Conservation (phyloP, 2,113 vertebrate genomes). For the Nettapus auritus region DNA sequence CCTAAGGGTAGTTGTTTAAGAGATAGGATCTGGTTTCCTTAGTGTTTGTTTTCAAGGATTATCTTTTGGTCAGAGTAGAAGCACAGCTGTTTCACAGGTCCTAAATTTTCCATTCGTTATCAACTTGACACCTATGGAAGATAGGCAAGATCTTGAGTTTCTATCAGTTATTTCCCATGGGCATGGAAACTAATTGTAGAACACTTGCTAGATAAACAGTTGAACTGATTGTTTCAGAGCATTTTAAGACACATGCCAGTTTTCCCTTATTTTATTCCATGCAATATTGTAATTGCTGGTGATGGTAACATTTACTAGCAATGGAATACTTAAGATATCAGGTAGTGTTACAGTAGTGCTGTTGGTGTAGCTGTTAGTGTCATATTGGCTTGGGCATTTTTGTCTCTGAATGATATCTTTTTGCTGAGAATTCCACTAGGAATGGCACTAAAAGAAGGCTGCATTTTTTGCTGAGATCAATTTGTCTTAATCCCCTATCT, state of each 20-base stretch:
- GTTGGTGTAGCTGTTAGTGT: neutral
- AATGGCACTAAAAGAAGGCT: neutral
- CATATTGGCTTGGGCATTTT: neutral
- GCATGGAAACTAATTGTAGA: slow-evolving; percentile 33
- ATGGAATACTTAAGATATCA: neutral
- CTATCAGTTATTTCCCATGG: neutral
- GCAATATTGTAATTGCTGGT: neutral
- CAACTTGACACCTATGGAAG: slow-evolving; percentile 40
- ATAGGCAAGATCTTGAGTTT: slow-evolving; percentile 5
- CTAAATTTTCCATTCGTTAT: slow-evolving; percentile 67
- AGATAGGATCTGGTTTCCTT: slow-evolving; percentile 49
- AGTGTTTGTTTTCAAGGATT: slow-evolving; percentile 50
- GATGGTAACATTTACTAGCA: neutral
- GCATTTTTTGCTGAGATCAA: neutral
- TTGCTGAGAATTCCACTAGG: neutral
- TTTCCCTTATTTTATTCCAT: neutral
- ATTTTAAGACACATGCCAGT: neutral
- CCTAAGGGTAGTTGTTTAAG: slow-evolving; percentile 13
- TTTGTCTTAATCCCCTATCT: neutral
- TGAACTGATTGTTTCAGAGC: neutral
- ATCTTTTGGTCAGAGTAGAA: slow-evolving; percentile 25
- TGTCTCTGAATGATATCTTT: neutral
- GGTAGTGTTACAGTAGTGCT: neutral
- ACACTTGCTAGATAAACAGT: neutral
- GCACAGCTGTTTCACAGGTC: neutral